Conservation (phyloP, 2,113 vertebrate species). For the Sorex fumeus region DNA sequence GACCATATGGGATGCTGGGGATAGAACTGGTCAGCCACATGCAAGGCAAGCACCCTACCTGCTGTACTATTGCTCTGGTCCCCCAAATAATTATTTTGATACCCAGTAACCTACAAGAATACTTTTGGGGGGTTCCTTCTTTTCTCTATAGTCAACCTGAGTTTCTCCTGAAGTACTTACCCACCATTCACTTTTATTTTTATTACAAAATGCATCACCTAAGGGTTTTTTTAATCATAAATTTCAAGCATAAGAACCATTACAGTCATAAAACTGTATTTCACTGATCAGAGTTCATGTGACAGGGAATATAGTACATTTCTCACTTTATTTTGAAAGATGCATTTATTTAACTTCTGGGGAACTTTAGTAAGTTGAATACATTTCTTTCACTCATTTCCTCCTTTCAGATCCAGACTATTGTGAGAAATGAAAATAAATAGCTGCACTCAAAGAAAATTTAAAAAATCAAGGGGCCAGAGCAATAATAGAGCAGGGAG, state of each 20-base stretch:
- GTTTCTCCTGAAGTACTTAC: neutral
- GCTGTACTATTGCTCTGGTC: no score
- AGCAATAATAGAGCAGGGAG: no score
- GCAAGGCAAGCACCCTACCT: neutral
- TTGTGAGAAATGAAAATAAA: neutral
- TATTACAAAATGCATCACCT: neutral
- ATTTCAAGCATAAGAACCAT: neutral
- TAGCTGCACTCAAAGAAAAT: conserved; percentile 34
- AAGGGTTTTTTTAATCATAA: neutral
- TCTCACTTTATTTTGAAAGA: conserved; percentile 8
- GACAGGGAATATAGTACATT: neutral
- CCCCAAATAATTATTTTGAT: neutral
- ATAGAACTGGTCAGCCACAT: no score
- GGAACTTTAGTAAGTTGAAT: neutral
- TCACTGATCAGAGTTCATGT: neutral
- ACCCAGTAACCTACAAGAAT: neutral
- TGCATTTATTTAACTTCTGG: conserved; percentile 37
- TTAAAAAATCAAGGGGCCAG: no score
- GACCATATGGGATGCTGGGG: no score
- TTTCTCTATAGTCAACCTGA: conserved; percentile 14
- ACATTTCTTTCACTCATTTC: neutral
- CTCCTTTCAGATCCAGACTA: neutral
- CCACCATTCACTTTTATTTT: neutral
- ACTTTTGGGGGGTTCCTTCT: neutral
- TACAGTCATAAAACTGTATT: neutral